These are phyloP conservation scores for Leptodactylus fallax DNA, from an alignment of 2,797 vertebrate species.

Conservation along the genomic window DNA sequence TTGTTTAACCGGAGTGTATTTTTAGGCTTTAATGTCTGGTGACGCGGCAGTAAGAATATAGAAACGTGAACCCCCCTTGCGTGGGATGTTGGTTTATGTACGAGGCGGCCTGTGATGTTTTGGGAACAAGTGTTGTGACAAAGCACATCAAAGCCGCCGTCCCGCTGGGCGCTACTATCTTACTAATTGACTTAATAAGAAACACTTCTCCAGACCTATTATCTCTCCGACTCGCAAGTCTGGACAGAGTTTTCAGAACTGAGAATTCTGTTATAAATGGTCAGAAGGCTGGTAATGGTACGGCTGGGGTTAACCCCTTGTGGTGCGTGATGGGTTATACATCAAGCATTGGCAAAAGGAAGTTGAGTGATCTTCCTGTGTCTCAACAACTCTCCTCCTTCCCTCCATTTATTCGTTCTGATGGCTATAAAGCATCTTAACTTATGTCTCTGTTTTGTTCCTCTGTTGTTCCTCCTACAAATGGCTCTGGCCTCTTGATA, in stretches of 20 bases:
- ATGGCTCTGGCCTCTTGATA: too few species aligned
- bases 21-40: neutral
- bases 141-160: conserved; percentile 65
- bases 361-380: too few species aligned
- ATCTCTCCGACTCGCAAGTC: conserved; percentile 38
- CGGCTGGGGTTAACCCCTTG: neutral
- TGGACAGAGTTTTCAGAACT: conserved; percentile 47
- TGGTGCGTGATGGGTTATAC: neutral
- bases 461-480: too few species aligned
- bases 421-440: too few species aligned
- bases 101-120: conserved; percentile 54
- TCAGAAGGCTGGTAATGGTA: neutral
- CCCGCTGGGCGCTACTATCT: conserved; percentile 58
- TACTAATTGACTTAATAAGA: conserved; percentile 71
- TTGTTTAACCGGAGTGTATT: neutral
- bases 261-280: too few species aligned
- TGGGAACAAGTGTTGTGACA: conserved; percentile 51
- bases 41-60: neutral
- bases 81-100: conserved; percentile 53
- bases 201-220: conserved; percentile 47
- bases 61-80: neutral
- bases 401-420: too few species aligned
- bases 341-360: too few species aligned
- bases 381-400: too few species aligned
- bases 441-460: too few species aligned